Percentiles rank a stretch among this genome's conserved stretches.
phyloP scores from a whole-genome alignment of 2,113 vertebrate species.

The Athene cunicularia region DNA sequence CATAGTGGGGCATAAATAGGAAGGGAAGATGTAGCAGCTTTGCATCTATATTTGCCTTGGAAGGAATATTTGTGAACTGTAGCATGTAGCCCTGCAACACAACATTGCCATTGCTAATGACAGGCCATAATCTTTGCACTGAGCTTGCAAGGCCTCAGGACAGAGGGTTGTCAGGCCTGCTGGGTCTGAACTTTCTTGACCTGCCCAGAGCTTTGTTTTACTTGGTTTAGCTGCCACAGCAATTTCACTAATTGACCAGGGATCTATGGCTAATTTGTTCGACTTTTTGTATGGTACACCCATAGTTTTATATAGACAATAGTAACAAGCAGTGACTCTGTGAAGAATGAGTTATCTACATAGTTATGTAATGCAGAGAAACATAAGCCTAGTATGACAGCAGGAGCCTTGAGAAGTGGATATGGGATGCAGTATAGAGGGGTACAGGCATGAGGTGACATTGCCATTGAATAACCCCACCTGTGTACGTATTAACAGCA shows the following conservation, averaged over 20 bases:
- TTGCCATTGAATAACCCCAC: neutral
- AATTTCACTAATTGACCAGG: neutral
- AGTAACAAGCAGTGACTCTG: neutral
- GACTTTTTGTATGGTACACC: neutral
- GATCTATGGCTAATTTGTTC: neutral
- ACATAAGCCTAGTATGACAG: neutral
- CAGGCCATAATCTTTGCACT: neutral
- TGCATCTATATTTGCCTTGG: neutral
- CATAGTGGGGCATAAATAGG: neutral
- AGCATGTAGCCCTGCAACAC: neutral
- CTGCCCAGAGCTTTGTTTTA: neutral
- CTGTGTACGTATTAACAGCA: neutral
- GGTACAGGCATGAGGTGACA: neutral
- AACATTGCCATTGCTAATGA: neutral
- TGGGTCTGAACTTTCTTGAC: neutral
- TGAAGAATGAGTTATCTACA: neutral
- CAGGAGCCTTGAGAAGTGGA: neutral
- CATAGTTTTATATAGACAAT: neutral
- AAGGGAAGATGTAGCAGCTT: neutral
- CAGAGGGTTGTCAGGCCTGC: neutral
- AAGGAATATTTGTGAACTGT: neutral
- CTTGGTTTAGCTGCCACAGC: neutral
- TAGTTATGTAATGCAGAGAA: fast-evolving
- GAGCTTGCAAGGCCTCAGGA: neutral
- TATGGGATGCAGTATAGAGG: neutral